Percentiles rank a stretch among this genome's conserved stretches.
Evolutionary conservation across 2,888 invertebrate species (phyloP).

Genomic region (Hyalella azteca): DNA sequence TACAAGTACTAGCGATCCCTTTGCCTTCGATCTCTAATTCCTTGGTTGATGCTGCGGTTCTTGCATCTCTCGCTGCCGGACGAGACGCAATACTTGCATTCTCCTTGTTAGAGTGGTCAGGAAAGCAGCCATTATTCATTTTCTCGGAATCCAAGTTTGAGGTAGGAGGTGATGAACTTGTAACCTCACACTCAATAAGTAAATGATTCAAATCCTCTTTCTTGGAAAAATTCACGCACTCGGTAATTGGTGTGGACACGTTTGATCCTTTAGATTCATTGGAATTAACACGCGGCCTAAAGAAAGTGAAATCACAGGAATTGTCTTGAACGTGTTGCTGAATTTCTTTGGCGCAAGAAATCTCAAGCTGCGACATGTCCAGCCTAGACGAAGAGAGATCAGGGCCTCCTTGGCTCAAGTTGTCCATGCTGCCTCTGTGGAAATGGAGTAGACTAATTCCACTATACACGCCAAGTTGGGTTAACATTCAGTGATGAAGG

Average conservation of each 20-base stretch:
- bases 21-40: too few species aligned
- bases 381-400: not conserved
- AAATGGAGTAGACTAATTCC: constrained; percentile 1
- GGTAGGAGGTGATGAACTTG: not conserved
- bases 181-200: not conserved
- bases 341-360: not conserved
- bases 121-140: too few species aligned
- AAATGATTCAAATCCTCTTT: not conserved
- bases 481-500: not conserved
- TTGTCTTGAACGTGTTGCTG: not conserved
- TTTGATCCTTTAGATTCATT: not conserved
- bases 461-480: not conserved
- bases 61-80: too few species aligned
- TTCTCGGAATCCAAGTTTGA: not conserved
- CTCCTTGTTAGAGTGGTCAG: too few species aligned
- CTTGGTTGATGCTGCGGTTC: too few species aligned
- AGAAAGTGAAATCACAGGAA: not conserved
- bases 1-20: too few species aligned
- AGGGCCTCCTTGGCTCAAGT: not conserved
- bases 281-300: not conserved
- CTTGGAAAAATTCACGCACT: not conserved
- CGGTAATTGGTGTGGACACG: not conserved
- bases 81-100: too few species aligned
- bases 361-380: not conserved
- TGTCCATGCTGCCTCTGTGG: constrained; percentile 20